Percentiles rank a stretch among this genome's conserved stretches.
Conservation (phyloP, 1,140 invertebrate genomes). For the Cydia strobilella region DNA sequence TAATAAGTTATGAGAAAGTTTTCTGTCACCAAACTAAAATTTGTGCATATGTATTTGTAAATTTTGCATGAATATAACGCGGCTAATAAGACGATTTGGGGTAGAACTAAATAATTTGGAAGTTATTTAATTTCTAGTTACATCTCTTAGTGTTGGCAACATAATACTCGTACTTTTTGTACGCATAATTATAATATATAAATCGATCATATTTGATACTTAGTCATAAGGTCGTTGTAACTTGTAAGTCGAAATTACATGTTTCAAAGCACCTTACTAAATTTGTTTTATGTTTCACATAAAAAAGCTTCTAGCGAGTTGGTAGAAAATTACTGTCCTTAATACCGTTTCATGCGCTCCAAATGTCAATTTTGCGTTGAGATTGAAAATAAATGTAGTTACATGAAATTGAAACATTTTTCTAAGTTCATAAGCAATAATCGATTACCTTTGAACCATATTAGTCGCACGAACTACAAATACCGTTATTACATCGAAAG, state of each 20-base stretch:
- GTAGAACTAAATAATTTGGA: too few species aligned
- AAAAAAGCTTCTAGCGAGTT: neutral
- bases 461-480: slow-evolving; percentile 32
- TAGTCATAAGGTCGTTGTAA: too few species aligned
- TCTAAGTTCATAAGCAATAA: slow-evolving; percentile 9
- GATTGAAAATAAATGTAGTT: slow-evolving; percentile 15
- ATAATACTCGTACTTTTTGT: too few species aligned
- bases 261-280: too few species aligned
- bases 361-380: neutral
- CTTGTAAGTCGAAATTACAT: too few species aligned
- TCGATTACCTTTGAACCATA: slow-evolving; percentile 41
- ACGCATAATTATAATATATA: too few species aligned
- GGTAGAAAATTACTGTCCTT: neutral
- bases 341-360: neutral
- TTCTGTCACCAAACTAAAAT: neutral
- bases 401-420: slow-evolving; percentile 4
- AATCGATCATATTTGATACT: neutral
- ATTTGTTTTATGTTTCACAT: neutral
- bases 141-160: too few species aligned
- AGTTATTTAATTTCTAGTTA: too few species aligned
- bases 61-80: neutral
- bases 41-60: neutral
- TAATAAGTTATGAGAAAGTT: neutral
- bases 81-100: too few species aligned
- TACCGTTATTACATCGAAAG: slow-evolving; percentile 51